A percentile compares a stretch with the other conserved stretches of the same genome.
phyloP scores from a whole-genome alignment of 2,888 invertebrate genomes.

The Mythimna impura region DNA sequence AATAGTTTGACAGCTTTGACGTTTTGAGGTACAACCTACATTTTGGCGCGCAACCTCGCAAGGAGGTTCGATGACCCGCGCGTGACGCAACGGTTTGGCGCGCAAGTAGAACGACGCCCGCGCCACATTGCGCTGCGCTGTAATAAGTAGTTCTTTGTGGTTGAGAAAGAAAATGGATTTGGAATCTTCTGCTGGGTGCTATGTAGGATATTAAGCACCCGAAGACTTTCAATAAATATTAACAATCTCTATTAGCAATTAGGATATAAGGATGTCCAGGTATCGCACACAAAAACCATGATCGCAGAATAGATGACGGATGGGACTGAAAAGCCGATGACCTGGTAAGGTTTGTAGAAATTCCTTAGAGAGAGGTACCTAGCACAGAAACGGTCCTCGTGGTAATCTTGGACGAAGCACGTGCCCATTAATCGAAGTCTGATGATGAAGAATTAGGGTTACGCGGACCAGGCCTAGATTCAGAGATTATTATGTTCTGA shows the following conservation, averaged over 20 bases:
- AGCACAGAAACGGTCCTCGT: not conserved
- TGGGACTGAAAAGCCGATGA: not conserved
- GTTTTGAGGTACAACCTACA: conserved; percentile 57
- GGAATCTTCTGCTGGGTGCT: conserved; percentile 10
- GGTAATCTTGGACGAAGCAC: not conserved
- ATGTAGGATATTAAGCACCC: not conserved
- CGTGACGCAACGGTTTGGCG: conserved; percentile 75
- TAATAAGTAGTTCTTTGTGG: conserved; percentile 33
- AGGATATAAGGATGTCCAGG: no score
- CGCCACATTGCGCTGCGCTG: conserved; percentile 58
- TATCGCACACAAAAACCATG: no score
- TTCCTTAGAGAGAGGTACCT: not conserved
- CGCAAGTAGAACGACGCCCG: conserved; percentile 75
- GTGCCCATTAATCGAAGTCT: not conserved
- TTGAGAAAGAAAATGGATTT: conserved; percentile 29
- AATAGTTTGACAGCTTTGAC: conserved; percentile 28
- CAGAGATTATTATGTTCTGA: not conserved
- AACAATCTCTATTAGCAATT: no score
- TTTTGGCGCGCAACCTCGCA: conserved; percentile 68
- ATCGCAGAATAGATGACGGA: not conserved
- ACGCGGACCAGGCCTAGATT: not conserved
- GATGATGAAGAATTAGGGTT: not conserved
- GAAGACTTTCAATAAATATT: no score
- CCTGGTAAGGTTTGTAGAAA: not conserved
- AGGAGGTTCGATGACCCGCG: conserved; percentile 72